A percentile compares a stretch with the other conserved stretches of the same genome.
Conservation (phyloP, 1,140 invertebrate species). For the Eulimnadia texana region DNA sequence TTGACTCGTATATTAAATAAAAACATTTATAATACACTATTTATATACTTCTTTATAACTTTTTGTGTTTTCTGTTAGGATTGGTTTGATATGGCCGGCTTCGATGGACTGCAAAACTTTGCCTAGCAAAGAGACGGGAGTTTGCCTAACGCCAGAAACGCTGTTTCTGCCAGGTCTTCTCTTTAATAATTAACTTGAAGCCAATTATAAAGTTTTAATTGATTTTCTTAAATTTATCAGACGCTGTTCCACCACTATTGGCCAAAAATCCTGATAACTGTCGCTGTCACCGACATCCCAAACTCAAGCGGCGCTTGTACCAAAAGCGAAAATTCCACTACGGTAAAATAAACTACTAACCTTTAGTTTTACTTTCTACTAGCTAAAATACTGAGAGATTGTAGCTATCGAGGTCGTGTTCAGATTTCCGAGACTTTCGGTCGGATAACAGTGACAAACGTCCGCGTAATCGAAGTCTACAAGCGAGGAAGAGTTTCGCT, state of each 20-base stretch:
- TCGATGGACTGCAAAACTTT: conserved; percentile 3
- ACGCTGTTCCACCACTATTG: neutral
- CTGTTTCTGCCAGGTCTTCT: neutral
- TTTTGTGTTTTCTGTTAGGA: too few relatives aligned
- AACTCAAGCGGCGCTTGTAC: conserved; percentile 12
- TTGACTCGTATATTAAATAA: too few relatives aligned
- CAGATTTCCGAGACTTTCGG: conserved; percentile 14
- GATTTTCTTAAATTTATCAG: too few relatives aligned
- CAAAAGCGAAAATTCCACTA: conserved; percentile 10
- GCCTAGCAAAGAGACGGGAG: conserved; percentile 6
- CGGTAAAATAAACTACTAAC: neutral
- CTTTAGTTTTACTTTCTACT: neutral
- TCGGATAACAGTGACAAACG: conserved; percentile 15
- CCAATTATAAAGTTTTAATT: too few relatives aligned
- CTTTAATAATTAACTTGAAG: too few relatives aligned
- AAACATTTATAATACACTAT: too few relatives aligned
- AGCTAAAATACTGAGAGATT: neutral
- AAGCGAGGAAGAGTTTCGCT: conserved; percentile 13
- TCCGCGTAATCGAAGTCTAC: conserved; percentile 15
- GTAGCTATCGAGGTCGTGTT: conserved; percentile 8
- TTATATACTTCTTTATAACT: too few relatives aligned
- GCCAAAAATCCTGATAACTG: conserved; percentile 2
- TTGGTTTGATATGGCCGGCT: conserved; percentile 13
- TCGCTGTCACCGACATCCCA: conserved; percentile 8
- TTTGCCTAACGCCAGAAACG: conserved; percentile 15